Evolutionary conservation across 2,888 invertebrate species (phyloP), one percentile per base, ranked within the genome.

Genomic region (Chalcosyrphus nemorum): DNA sequence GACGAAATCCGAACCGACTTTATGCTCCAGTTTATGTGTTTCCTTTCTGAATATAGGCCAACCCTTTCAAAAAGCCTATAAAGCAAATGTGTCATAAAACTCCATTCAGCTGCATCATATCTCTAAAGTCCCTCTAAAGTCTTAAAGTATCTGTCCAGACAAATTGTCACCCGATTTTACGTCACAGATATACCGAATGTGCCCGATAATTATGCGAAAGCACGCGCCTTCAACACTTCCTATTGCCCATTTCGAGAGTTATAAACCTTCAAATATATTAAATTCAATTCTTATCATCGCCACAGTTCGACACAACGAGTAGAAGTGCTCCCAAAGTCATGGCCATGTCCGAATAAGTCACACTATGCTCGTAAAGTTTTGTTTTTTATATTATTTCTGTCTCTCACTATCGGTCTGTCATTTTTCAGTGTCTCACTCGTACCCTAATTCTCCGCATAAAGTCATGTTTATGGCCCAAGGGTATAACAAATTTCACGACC

Each of bases 401-500:
- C 15, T 21, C 43, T 6, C 27, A 24, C 27, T 57, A 24, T 57
- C 43, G 29, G 7, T 43, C n/a, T 13, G 32, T 50, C 13, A 65
- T 27, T 21, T 38, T 38, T 35, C 17, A 24, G 27, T 15, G 38
- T 5, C 17, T 27, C 38, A 17, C 27, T 15, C 19, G 11, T 65
- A 32, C 45, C n/a, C 45, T 41, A 61, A 43, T 32, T 45, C n/a
- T 29, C 29, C 61, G 15, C 15, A 21, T 15, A 35, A 9, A 6
- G 17, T 35, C 13, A 9, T 41, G 2, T 41, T 41, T 57, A 35
- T 41, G n/a, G 2, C 19, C 32, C 38, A 52, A 63, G 63, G 68
- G 52, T 41, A 66, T 54, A 66, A 66, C 45, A 66, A 77, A 68
- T 76, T 75, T 81, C 57, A 76, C 63, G 70, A 76, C 38, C 70